phyloP scores from a whole-genome alignment of 2,113 vertebrate genomes.

The Psittacula cyanocephala region DNA sequence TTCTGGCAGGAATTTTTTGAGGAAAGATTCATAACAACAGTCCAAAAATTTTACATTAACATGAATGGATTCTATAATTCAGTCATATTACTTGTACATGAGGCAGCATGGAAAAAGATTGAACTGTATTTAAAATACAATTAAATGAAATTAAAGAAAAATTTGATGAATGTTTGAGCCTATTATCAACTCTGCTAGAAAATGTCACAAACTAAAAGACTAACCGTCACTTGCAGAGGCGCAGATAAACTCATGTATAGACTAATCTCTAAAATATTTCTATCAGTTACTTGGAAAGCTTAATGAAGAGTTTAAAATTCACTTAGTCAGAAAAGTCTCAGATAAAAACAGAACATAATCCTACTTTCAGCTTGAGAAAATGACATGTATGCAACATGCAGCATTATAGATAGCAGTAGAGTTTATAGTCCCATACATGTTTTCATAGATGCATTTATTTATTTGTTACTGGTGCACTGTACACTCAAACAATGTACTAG shows the following conservation, averaged over 20 bases:
- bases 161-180: neutral
- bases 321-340: neutral
- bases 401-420: neutral
- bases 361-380: neutral
- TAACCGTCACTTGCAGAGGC: neutral
- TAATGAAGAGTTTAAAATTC: neutral
- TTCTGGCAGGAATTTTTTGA: neutral
- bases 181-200: neutral
- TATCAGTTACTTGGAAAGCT: neutral
- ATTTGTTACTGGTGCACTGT: neutral
- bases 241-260: neutral
- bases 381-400: neutral
- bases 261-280: neutral
- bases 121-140: neutral
- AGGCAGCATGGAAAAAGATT: neutral
- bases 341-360: neutral
- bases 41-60: neutral
- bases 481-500: neutral
- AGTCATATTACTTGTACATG: neutral
- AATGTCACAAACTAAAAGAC: neutral
- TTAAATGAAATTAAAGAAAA: neutral
- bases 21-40: neutral
- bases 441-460: neutral
- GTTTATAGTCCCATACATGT: neutral
- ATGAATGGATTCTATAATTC: neutral